These are phyloP conservation scores for Dione juno DNA, from an alignment of 2,888 invertebrate species.

Conservation along the genomic window DNA sequence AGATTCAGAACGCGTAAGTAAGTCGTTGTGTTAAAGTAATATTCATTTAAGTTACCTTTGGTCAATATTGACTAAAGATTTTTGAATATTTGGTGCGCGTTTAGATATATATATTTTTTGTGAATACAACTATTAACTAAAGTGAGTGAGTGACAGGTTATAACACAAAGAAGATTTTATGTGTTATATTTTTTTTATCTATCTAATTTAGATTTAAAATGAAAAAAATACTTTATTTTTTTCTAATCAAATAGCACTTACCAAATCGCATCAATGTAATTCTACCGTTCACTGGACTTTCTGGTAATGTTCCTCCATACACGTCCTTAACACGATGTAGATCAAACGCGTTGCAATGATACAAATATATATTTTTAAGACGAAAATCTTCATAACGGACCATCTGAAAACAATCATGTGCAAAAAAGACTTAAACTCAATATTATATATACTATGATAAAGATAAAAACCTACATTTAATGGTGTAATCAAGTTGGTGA, in stretches of 20 bases:
- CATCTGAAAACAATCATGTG: slow-evolving; percentile 57
- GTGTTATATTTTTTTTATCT: no score
- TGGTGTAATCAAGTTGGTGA: no score
- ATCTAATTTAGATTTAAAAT: no score
- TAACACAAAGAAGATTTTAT: no score
- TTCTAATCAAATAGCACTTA: slow-evolving; percentile 40
- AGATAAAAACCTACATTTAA: no score
- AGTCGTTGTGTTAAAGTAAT: not conserved
- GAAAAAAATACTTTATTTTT: not conserved
- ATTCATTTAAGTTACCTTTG: not conserved
- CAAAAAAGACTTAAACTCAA: not conserved
- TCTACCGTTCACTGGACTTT: slow-evolving; percentile 70
- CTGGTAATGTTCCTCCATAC: slow-evolving; percentile 68
- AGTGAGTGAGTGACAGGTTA: no score
- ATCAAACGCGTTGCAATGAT: slow-evolving; percentile 69
- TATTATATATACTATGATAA: no score
- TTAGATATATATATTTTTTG: no score
- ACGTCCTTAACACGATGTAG: slow-evolving; percentile 68
- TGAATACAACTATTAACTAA: no score
- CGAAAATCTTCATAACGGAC: slow-evolving; percentile 74
- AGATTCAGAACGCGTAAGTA: no score
- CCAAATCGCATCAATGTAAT: slow-evolving; percentile 75
- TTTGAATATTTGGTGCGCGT: not conserved
- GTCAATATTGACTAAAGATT: not conserved
- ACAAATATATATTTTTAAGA: slow-evolving; percentile 62